Conservation (phyloP, 2,888 invertebrate genomes). For the Agriopis marginaria region DNA sequence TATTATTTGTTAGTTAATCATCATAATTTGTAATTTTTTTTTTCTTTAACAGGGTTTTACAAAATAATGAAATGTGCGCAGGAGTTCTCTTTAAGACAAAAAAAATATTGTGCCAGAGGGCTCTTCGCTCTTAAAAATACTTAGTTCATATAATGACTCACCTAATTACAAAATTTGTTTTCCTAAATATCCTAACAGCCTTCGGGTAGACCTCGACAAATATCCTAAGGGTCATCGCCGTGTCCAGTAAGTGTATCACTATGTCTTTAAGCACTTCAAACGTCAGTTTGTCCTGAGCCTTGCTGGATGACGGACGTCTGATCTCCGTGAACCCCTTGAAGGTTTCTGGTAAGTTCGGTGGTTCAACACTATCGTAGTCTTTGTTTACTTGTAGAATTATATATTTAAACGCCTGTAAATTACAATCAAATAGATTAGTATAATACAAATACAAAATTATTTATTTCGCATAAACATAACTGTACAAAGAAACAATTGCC, state of each 20-base stretch:
- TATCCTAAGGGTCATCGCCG: constrained; percentile 88
- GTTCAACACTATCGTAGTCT: constrained; percentile 73
- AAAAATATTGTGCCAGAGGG: no score
- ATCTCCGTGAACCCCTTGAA: constrained; percentile 81
- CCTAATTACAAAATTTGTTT: constrained; percentile 86
- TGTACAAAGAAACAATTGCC: no score
- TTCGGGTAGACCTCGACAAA: constrained; percentile 89
- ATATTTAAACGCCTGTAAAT: constrained; percentile 78
- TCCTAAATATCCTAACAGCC: constrained; percentile 82
- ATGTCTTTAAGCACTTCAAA: constrained; percentile 87
- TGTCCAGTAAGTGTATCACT: constrained; percentile 89
- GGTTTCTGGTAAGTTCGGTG: constrained; percentile 79
- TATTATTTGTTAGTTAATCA: background rate
- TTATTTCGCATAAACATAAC: no score
- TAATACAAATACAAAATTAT: no score
- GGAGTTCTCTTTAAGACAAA: no score
- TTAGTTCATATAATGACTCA: constrained; percentile 57
- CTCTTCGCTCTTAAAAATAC: no score
- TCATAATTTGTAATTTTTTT: no score
- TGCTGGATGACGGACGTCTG: constrained; percentile 62
- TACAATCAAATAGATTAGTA: background rate
- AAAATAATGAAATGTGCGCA: no score
- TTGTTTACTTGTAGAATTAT: constrained; percentile 83
- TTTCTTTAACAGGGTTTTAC: no score
- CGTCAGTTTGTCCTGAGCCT: constrained; percentile 69